Evolutionary conservation across 2,113 vertebrate species (phyloP).

Genomic region (Aleadryas rufinucha): DNA sequence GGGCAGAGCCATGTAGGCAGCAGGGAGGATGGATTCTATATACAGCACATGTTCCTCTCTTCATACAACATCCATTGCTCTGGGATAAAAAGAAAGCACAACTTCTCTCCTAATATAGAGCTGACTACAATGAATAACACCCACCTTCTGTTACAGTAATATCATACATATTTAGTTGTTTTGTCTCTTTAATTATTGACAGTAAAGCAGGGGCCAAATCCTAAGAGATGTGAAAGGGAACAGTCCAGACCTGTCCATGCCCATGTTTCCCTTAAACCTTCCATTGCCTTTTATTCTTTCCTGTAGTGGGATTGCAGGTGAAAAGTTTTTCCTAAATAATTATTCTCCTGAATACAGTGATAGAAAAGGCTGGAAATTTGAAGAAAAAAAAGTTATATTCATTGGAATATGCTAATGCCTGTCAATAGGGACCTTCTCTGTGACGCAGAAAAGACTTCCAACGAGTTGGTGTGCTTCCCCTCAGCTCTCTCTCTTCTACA

Average conservation of each 20-base stretch:
- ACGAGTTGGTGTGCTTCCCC: background rate
- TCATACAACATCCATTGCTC: background rate
- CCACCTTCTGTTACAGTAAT: background rate
- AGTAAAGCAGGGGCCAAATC: background rate
- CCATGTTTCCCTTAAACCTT: background rate
- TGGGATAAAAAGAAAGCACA: background rate
- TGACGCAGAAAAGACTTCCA: background rate
- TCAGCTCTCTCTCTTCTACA: background rate
- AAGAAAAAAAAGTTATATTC: background rate
- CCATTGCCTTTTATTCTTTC: background rate
- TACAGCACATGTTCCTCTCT: background rate
- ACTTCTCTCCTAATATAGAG: background rate
- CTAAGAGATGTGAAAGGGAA: background rate
- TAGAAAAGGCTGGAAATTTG: background rate
- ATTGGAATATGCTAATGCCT: background rate
- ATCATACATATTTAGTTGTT: background rate
- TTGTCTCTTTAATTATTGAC: background rate
- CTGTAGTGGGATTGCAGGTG: background rate
- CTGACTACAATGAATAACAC: background rate
- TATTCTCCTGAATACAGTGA: background rate
- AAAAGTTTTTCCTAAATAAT: background rate
- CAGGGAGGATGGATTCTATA: background rate
- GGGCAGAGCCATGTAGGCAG: background rate
- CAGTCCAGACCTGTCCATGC: background rate
- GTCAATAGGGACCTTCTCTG: background rate